Percentiles rank a stretch among this genome's conserved stretches.
phyloP scores from a whole-genome alignment of 2,888 invertebrate species.

The Lycaena phlaeas region DNA sequence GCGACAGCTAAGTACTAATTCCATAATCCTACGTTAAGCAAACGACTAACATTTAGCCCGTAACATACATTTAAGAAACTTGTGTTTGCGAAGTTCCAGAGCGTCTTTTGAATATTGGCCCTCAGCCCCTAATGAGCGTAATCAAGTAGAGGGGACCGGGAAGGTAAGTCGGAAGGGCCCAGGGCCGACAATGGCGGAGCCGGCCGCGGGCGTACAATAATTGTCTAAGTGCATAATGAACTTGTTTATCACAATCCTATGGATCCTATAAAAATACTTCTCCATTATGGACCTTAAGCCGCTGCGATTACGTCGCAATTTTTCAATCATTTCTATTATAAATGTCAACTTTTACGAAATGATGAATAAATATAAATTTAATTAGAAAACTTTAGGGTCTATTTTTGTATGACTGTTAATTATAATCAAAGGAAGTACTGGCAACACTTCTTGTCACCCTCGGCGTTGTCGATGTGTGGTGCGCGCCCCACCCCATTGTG shows the following conservation, averaged over 20 bases:
- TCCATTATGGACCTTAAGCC: slow-evolving; percentile 25
- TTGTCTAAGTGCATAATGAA: slow-evolving; percentile 71
- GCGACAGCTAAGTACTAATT: too few species aligned
- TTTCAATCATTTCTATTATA: neutral
- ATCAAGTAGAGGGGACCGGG: slow-evolving; percentile 31
- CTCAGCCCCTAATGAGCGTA: slow-evolving; percentile 29
- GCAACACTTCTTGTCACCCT: slow-evolving; percentile 45
- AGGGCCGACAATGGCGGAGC: slow-evolving; percentile 40
- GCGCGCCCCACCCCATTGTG: slow-evolving; percentile 41
- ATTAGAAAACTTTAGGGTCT: slow-evolving; percentile 19
- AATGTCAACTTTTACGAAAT: neutral
- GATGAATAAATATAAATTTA: slow-evolving; percentile 10
- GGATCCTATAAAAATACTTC: neutral
- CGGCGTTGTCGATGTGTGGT: slow-evolving; percentile 38
- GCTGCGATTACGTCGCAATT: slow-evolving; percentile 13
- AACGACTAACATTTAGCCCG: too few species aligned
- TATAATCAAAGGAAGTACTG: slow-evolving; percentile 31
- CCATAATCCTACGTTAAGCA: too few species aligned
- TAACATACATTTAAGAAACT: neutral
- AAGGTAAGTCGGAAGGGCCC: slow-evolving; percentile 50
- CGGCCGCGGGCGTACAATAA: slow-evolving; percentile 58
- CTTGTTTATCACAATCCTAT: slow-evolving; percentile 51
- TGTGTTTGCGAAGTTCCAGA: neutral
- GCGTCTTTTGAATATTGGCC: slow-evolving; percentile 7
- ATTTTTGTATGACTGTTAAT: slow-evolving; percentile 26